These are phyloP conservation scores for Mimachlamys varia DNA, from an alignment of 2,888 invertebrate genomes.

Conservation along the genomic window DNA sequence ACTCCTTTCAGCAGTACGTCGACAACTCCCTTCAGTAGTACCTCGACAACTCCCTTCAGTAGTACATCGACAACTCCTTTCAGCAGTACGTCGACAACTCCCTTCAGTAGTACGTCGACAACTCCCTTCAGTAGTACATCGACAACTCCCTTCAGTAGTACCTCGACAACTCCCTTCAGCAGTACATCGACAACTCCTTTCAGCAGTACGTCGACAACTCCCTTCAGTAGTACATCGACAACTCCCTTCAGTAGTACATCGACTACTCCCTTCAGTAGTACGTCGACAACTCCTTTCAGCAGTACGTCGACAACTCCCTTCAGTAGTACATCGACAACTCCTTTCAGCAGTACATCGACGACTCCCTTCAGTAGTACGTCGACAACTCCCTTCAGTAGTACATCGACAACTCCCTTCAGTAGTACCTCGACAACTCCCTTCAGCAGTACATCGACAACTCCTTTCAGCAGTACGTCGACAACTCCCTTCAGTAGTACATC, in stretches of 20 bases:
- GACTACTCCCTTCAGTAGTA: too few relatives aligned
- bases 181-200: background rate
- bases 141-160: too few relatives aligned
- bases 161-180: too few relatives aligned
- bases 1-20: too few relatives aligned
- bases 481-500: too few relatives aligned
- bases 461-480: background rate
- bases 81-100: background rate
- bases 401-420: background rate
- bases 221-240: too few relatives aligned
- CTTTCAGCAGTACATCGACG: background rate
- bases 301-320: background rate
- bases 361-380: background rate
- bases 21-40: too few relatives aligned
- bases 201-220: background rate
- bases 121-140: background rate
- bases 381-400: background rate
- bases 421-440: background rate
- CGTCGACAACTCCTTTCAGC: background rate
- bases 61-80: background rate
- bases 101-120: too few relatives aligned
- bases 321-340: too few relatives aligned
- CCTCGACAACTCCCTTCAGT: background rate
- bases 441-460: background rate
- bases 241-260: background rate